Percentiles rank a stretch among this genome's conserved stretches.
Conservation (phyloP, 1,140 invertebrate genomes). For the Drosophila bipectinata region DNA sequence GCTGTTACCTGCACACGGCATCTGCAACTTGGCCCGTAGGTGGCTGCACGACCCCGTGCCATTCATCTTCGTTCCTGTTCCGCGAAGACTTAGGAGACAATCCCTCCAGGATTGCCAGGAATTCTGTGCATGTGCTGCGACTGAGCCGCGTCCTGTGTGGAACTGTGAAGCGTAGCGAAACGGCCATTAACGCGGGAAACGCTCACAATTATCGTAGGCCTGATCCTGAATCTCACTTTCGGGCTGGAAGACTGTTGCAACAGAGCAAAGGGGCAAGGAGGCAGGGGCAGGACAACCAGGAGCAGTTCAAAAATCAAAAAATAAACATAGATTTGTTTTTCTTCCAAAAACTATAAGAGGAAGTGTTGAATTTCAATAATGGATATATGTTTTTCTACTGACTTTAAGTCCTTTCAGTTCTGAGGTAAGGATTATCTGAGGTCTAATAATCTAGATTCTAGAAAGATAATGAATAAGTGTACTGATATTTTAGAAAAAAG, state of each 20-base stretch:
- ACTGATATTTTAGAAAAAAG: no score
- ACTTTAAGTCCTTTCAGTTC: neutral
- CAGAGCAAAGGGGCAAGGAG: neutral
- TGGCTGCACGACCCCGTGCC: slow-evolving; percentile 58
- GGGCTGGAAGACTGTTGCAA: neutral
- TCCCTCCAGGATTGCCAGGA: slow-evolving; percentile 49
- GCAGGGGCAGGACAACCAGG: neutral
- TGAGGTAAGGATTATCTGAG: neutral
- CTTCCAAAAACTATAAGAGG: neutral
- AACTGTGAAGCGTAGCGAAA: slow-evolving; percentile 59
- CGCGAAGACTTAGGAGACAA: slow-evolving; percentile 55
- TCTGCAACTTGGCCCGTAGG: slow-evolving; percentile 58
- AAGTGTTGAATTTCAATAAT: neutral
- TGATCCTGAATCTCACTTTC: slow-evolving; percentile 1
- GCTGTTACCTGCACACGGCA: slow-evolving; percentile 57
- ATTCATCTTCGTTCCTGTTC: slow-evolving; percentile 56
- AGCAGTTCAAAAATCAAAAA: slow-evolving; percentile 10
- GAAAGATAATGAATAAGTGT: neutral
- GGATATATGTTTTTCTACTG: neutral
- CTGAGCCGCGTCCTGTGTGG: slow-evolving; percentile 4
- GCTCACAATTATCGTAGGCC: slow-evolving; percentile 52
- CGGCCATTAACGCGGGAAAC: slow-evolving; percentile 44
- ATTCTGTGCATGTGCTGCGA: slow-evolving; percentile 38
- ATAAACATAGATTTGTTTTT: neutral
- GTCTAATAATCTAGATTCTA: neutral